Percentiles rank a stretch among this genome's conserved stretches.
phyloP scores from a whole-genome alignment of 2,888 invertebrate genomes.

The Pycnomerus fuliginosus region DNA sequence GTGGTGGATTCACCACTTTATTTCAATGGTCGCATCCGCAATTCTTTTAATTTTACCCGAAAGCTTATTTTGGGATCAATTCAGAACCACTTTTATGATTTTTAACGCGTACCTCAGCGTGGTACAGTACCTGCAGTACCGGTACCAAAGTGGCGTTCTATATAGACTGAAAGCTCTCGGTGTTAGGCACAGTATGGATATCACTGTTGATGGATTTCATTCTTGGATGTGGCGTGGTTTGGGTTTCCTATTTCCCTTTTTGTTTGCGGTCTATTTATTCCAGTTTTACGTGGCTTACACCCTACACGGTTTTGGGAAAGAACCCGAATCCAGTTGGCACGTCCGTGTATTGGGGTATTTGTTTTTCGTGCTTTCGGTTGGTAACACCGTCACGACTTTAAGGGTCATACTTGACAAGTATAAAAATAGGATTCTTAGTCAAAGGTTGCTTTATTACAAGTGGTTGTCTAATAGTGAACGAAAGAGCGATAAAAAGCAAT shows the following conservation, averaged over 20 bases:
- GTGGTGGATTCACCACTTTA: conserved; percentile 98
- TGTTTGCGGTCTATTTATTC: conserved; percentile 90
- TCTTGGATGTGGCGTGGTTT: conserved; percentile 99
- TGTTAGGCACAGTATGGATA: conserved; percentile 98
- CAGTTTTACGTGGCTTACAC: conserved; percentile 93
- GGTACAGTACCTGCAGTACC: conserved; percentile 59
- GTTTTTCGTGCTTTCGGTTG: conserved; percentile 84
- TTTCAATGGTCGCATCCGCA: conserved; percentile 91
- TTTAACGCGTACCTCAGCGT: conserved; percentile 91
- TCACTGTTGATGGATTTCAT: conserved; percentile 98
- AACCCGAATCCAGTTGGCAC: conserved; percentile 91
- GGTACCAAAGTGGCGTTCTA: conserved; percentile 68
- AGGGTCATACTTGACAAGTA: conserved; percentile 87
- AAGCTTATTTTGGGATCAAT: conserved; percentile 83
- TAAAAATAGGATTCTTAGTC: conserved; percentile 29
- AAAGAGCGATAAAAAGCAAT: too few relatives aligned
- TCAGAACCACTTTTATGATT: conserved; percentile 87
- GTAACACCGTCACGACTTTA: conserved; percentile 85
- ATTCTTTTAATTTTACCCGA: conserved; percentile 96
- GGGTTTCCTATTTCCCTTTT: conserved; percentile 92
- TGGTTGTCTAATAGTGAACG: too few relatives aligned
- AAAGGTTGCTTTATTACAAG: too few relatives aligned
- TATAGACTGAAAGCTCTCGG: conserved; percentile 79
- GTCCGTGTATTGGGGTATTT: conserved; percentile 77
- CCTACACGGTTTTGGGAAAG: conserved; percentile 74